These are phyloP conservation scores for Limnephilus marmoratus DNA, from an alignment of 2,888 invertebrate species.

Conservation along the genomic window DNA sequence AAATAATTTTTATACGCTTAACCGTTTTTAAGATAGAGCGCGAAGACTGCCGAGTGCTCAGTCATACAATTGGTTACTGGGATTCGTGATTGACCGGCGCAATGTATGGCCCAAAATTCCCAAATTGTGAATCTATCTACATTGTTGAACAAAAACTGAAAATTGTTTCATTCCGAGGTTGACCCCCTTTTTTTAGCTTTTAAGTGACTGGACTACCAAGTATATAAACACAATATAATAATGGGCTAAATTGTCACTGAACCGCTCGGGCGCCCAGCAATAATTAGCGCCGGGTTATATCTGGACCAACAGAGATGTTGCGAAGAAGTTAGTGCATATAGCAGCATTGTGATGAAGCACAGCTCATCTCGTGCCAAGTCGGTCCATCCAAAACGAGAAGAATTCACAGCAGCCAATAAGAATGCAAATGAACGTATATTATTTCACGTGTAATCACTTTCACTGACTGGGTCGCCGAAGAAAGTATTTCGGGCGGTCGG, in stretches of 20 bases:
- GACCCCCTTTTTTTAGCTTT: too few relatives aligned
- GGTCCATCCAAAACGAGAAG: background rate
- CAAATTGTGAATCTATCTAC: too few relatives aligned
- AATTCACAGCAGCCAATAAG: background rate
- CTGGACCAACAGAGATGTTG: background rate
- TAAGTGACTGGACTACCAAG: background rate
- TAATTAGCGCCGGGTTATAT: background rate
- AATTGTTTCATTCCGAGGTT: too few relatives aligned
- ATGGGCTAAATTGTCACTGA: background rate
- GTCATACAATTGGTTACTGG: too few relatives aligned
- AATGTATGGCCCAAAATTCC: too few relatives aligned
- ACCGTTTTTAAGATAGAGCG: too few relatives aligned
- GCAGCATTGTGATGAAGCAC: background rate
- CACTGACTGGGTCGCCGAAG: background rate
- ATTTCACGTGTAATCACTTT: background rate
- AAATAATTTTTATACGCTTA: too few relatives aligned
- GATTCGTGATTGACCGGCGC: too few relatives aligned
- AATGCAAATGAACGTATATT: background rate
- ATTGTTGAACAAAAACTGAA: too few relatives aligned
- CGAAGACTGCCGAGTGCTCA: too few relatives aligned
- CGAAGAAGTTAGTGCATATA: background rate
- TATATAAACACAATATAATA: background rate
- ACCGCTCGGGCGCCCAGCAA: background rate
- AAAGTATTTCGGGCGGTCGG: background rate
- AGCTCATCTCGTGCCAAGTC: background rate